Base-by-base conservation (phyloP, 2,888 invertebrate species). In the Limnephilus auricula region DNA sequence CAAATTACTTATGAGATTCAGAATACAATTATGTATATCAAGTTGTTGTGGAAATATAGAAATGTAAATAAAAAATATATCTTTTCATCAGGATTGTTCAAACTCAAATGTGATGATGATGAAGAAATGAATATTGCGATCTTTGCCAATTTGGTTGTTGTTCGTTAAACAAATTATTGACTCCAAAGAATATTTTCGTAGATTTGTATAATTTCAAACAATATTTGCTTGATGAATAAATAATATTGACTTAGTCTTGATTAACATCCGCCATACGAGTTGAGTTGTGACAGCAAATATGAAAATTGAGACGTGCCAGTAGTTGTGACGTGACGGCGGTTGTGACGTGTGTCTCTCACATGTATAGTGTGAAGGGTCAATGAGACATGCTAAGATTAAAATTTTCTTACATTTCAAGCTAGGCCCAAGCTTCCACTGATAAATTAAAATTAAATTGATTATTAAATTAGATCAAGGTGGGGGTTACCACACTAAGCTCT, bases 341-440 rank as follows among this genome's bases (percentile, higher is more conserved):
- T 65, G 25, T 65, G n/a, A 25, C 50, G 6, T 65, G 25, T 65
- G n/a, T 65, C 50, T 50, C 18, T 50, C 50, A 50, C 50, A 18
- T 18, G 50, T 50, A 18, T 15, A 18, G 50, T 4, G 18, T 4
- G 65, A 65, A 65, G 65, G 65, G 65, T 65, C n/a, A n/a, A 65
- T 65, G 65, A 65, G 65, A 65, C 65, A n/a, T 65, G 65, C 65
- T 65, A 65, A 65, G 25, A 65, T 65, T 65, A n/a, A 65, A 65
- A n/a, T 9, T 65, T 65, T 65, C 65, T 65, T 65, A 65, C 65
- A 65, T 65, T 65, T 65, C 65, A 65, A 65, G 65, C 65, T 65
- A 65, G 65, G 65, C 65, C 65, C 65, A 65, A 65, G 65, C 65
- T 65, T 65, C 65, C 65, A 65, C 65, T 65, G 65, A 65, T 65